A percentile compares a stretch with the other conserved stretches of the same genome.
Evolutionary conservation across 1,140 invertebrate genomes (phyloP).

Genomic region (Anadara kagoshimensis): DNA sequence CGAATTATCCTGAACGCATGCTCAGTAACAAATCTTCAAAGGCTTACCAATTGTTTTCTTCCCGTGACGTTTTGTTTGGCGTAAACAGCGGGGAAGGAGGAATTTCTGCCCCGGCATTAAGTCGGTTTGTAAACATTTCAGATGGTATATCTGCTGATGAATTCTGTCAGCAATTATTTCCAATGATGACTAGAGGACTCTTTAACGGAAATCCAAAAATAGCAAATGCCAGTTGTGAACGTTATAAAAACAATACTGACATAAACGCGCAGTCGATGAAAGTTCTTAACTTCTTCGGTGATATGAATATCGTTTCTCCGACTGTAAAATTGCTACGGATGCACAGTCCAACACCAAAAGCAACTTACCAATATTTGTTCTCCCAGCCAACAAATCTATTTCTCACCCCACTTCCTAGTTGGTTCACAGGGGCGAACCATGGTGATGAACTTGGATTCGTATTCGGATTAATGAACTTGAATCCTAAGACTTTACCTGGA

Average conservation of each 20-base stretch:
- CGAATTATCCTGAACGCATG: slow-evolving; percentile 10
- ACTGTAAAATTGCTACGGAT: slow-evolving; percentile 23
- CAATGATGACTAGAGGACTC: slow-evolving; percentile 33
- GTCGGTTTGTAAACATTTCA: slow-evolving; percentile 28
- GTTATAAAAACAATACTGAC: background rate
- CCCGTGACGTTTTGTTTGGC: slow-evolving; percentile 40
- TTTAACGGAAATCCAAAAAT: slow-evolving; percentile 2
- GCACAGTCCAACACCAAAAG: slow-evolving; percentile 6
- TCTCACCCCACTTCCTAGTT: slow-evolving; percentile 31
- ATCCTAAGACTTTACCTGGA: background rate
- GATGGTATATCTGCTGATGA: slow-evolving; percentile 35
- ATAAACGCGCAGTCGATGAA: slow-evolving; percentile 15
- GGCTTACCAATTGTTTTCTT: slow-evolving; percentile 11
- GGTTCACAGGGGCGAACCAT: slow-evolving; percentile 38
- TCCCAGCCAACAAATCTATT: slow-evolving; percentile 13
- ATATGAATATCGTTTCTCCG: slow-evolving; percentile 41
- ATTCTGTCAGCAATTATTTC: slow-evolving; percentile 33
- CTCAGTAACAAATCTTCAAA: slow-evolving; percentile 13
- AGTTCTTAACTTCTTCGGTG: slow-evolving; percentile 42
- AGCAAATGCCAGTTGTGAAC: background rate
- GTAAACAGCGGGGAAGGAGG: slow-evolving; percentile 42
- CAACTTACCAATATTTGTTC: slow-evolving; percentile 41
- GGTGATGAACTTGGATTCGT: slow-evolving; percentile 41
- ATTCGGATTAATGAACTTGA: slow-evolving; percentile 16
- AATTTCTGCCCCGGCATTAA: slow-evolving; percentile 25